Base-by-base conservation (phyloP, 1,140 invertebrate species). In the Tachypleus tridentatus region DNA sequence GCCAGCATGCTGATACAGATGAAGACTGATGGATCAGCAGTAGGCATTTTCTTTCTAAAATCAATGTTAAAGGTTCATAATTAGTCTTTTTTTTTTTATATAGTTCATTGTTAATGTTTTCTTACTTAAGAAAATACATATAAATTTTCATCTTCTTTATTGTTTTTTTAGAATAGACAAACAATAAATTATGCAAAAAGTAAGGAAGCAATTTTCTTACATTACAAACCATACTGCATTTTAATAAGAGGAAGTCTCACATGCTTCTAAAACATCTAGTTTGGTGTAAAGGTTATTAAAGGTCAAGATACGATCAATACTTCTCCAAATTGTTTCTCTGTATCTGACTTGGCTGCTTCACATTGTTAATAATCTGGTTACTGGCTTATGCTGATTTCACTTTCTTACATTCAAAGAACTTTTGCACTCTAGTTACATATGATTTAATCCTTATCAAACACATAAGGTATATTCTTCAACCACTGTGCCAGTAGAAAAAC, bases 1-100 rank as follows among this genome's bases (percentile, higher is more conserved):
- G 89, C 90, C 3, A 99, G 74, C 64, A 98, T 81, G 51, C 93
- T 94, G n/a, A 99, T 87, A 74, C 94, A 98, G 9, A 90, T 87
- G 77, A 97, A 97, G 49, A 98, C 87, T 1, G 91, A 85, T 0
- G 93, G 88, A 72, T 98, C 95, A 70, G 78, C 82, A 66, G 70
- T 68, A 49, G 70, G 73, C 10, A 69, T 67, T 53, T 76, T 75
- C 71, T 58, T 75, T 72, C 73, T 76, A 49, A 5, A 66, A 59
- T 7, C n/a, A 1, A 59, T 5, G 49, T 56, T 62, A 49, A 29
- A 53, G 11, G 9, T 49, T 56, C 9, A 8, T 49, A 62, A 3
- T 47, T 7, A 61, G 6, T 52, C 5, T 52, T 1, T 5, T 51
- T 4, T 4, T 51, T 10, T 11, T 52, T 49, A n/a, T 49, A n/a